A percentile compares a stretch with the other conserved stretches of the same genome.
These are phyloP conservation scores for Erpetoichthys calabaricus DNA, from an alignment of 2,797 vertebrate genomes.

Conservation along the genomic window DNA sequence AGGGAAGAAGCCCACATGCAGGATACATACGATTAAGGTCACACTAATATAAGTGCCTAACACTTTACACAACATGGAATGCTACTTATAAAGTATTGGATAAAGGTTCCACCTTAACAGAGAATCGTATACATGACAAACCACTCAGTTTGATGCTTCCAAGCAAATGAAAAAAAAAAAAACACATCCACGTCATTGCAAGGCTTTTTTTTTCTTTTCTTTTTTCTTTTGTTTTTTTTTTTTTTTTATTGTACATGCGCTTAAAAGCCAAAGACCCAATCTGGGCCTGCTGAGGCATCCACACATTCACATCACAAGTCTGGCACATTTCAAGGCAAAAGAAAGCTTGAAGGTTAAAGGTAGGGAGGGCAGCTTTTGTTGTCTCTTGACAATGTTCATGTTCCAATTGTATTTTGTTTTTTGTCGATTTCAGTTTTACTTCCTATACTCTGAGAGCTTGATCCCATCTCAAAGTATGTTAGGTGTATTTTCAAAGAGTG, in stretches of 20 bases:
- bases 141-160: slow-evolving; percentile 53
- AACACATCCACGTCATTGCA: slow-evolving; percentile 70
- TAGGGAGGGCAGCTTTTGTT: slow-evolving; percentile 45
- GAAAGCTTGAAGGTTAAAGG: slow-evolving; percentile 60
- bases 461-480: background rate
- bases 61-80: slow-evolving; percentile 48
- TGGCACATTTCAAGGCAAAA: slow-evolving; percentile 75
- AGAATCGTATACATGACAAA: slow-evolving; percentile 49
- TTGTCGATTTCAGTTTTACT: background rate
- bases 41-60: slow-evolving; percentile 43
- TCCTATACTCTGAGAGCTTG: slow-evolving; percentile 4
- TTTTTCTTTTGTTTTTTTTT: slow-evolving; percentile 37
- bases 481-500: slow-evolving; percentile 2
- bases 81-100: slow-evolving; percentile 32
- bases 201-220: slow-evolving; percentile 58
- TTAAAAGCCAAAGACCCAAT: slow-evolving; percentile 69
- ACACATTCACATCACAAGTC: slow-evolving; percentile 77
- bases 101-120: slow-evolving; percentile 65
- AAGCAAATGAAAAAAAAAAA: slow-evolving; percentile 67
- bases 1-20: slow-evolving; percentile 59
- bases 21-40: slow-evolving; percentile 39
- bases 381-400: slow-evolving; percentile 33
- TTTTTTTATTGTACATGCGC: slow-evolving; percentile 65
- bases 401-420: slow-evolving; percentile 13
- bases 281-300: slow-evolving; percentile 57